Conservation (phyloP, 1,140 invertebrate genomes). For the Ceratina australensis region DNA sequence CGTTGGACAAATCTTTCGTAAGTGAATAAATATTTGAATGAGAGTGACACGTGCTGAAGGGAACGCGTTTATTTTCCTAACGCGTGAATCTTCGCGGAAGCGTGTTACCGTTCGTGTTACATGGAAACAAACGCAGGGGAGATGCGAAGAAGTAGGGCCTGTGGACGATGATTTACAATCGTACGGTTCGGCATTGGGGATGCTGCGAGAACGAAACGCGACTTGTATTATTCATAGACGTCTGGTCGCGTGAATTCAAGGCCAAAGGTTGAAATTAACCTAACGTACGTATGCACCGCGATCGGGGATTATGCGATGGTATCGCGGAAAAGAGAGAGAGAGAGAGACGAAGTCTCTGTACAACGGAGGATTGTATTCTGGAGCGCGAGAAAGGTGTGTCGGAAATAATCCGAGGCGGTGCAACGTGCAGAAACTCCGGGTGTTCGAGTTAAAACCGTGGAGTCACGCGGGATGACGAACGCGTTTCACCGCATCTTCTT, state of each 20-base stretch:
- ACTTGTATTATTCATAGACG: constrained; percentile 35
- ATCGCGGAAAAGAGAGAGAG: neutral
- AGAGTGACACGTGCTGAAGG: no score
- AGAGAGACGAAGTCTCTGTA: neutral
- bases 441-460: constrained; percentile 6
- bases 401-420: constrained; percentile 15
- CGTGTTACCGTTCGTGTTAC: no score
- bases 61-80: no score
- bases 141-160: constrained; percentile 23
- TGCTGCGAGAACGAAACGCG: neutral
- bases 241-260: constrained; percentile 12
- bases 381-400: constrained; percentile 17
- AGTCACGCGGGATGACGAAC: constrained; percentile 12
- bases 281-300: neutral
- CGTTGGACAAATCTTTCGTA: no score
- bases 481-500: neutral
- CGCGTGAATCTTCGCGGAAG: no score
- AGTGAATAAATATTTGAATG: no score
- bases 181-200: neutral
- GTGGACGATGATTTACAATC: constrained; percentile 29
- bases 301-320: constrained; percentile 4
- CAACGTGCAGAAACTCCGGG: neutral
- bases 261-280: constrained; percentile 18
- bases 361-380: constrained; percentile 11
- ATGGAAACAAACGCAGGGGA: neutral